These are phyloP conservation scores for Eurytoma adleriae DNA, from an alignment of 2,888 invertebrate species.

Conservation along the genomic window DNA sequence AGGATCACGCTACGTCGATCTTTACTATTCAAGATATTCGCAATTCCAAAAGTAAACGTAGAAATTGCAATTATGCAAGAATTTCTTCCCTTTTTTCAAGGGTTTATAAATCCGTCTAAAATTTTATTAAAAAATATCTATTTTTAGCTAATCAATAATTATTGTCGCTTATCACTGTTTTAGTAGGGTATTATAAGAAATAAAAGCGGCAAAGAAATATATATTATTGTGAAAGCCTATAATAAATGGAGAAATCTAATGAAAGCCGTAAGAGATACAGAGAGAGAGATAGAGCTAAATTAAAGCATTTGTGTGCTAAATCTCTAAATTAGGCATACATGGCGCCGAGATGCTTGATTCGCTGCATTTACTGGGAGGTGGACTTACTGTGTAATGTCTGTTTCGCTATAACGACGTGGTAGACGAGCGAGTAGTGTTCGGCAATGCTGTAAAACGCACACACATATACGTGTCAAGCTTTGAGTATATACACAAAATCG, in stretches of 20 bases:
- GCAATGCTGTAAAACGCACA: conserved; percentile 81
- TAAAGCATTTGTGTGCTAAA: not conserved
- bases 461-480: conserved; percentile 34
- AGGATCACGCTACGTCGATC: too few species aligned
- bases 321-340: conserved; percentile 4
- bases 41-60: not conserved
- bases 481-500: conserved; percentile 6
- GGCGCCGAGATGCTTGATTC: conserved; percentile 55
- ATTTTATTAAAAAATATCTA: too few species aligned
- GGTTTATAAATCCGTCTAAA: too few species aligned
- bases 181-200: too few species aligned
- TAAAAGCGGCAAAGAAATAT: too few species aligned
- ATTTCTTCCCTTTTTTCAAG: too few species aligned
- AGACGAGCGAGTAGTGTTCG: conserved; percentile 83
- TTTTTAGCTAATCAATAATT: too few species aligned
- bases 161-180: too few species aligned
- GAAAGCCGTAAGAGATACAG: not conserved
- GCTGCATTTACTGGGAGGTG: conserved; percentile 42
- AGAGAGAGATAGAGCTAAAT: conserved; percentile 1
- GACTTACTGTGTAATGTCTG: conserved; percentile 64
- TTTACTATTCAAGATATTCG: not conserved
- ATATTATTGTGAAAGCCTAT: too few species aligned
- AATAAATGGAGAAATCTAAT: too few species aligned
- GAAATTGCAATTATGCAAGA: too few species aligned
- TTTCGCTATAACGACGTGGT: conserved; percentile 83